Percentiles rank a stretch among this genome's conserved stretches.
Conservation (phyloP, 30 jellyfish, hydroid and myxozoan genomes). For the Catostylus mosaicus region DNA sequence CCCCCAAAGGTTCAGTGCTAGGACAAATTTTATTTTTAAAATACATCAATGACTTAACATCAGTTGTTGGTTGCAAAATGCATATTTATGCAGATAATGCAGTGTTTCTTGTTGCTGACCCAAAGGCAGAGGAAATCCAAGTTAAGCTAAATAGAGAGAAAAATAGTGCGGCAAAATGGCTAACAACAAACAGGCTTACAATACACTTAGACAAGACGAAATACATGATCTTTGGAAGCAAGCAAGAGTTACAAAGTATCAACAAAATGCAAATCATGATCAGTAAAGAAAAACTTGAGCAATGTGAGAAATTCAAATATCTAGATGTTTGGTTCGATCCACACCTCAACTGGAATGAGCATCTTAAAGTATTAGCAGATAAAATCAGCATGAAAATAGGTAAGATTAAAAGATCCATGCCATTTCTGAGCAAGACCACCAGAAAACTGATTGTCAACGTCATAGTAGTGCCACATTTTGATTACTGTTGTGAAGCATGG, state of each 20-base stretch:
- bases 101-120: slow-evolving; percentile 27
- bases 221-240: slow-evolving; percentile 31
- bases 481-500: slow-evolving; percentile 55
- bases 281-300: slow-evolving; percentile 12
- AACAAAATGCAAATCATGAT: slow-evolving; percentile 17
- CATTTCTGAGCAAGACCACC: slow-evolving; percentile 35
- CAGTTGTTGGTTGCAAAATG: slow-evolving; percentile 36
- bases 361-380: slow-evolving; percentile 19
- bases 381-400: slow-evolving; percentile 40
- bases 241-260: slow-evolving; percentile 13
- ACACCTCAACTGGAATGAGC: slow-evolving; percentile 48
- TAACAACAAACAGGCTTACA: slow-evolving; percentile 37
- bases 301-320: slow-evolving; percentile 5
- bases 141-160: slow-evolving; percentile 36
- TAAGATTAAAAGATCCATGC: slow-evolving; percentile 17
- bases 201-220: slow-evolving; percentile 14
- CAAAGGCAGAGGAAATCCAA: slow-evolving; percentile 23
- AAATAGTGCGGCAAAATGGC: slow-evolving; percentile 30
- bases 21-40: slow-evolving; percentile 53
- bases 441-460: slow-evolving; percentile 21
- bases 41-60: slow-evolving; percentile 30
- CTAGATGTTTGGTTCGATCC: slow-evolving; percentile 36
- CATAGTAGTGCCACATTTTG: slow-evolving; percentile 40
- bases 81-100: slow-evolving; percentile 58
- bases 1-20: slow-evolving; percentile 54